Percentiles rank a stretch among this genome's conserved stretches.
Evolutionary conservation across 2,113 vertebrate species (phyloP).

Genomic region (Cephalopholis sonnerati): DNA sequence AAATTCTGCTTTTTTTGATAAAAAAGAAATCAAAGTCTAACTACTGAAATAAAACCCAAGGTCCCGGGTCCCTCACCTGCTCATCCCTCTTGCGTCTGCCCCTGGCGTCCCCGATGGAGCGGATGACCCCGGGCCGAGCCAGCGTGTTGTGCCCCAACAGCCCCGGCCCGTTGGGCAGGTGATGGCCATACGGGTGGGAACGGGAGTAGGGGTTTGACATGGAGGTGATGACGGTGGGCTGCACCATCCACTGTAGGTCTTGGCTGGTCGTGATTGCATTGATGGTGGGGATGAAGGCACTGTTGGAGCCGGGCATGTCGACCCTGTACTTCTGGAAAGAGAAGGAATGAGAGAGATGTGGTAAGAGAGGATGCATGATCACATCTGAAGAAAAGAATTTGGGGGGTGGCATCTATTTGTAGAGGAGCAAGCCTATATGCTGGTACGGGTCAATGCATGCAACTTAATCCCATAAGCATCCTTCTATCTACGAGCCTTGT

Average conservation of each 20-base stretch:
- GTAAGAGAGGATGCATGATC: neutral
- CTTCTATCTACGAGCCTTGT: neutral
- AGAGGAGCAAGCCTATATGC: neutral
- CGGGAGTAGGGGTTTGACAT: slow-evolving; percentile 97
- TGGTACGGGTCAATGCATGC: neutral
- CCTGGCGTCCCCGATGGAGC: slow-evolving; percentile 94
- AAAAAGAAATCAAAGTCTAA: neutral
- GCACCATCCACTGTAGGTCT: slow-evolving; percentile 99
- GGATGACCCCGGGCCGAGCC: slow-evolving; percentile 95
- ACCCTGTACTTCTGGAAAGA: slow-evolving; percentile 94
- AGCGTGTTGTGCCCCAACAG: slow-evolving; percentile 91
- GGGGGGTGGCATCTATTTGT: neutral
- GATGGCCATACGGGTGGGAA: slow-evolving; percentile 93
- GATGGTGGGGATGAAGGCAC: slow-evolving; percentile 98
- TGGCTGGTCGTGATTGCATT: slow-evolving; percentile 99
- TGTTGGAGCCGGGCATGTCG: slow-evolving; percentile 99
- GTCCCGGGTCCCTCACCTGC: slow-evolving; percentile 84
- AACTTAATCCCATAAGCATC: slow-evolving; percentile 25
- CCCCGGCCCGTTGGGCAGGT: slow-evolving; percentile 89
- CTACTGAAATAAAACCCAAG: neutral
- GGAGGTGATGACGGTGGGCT: slow-evolving; percentile 99
- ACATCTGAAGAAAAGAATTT: neutral
- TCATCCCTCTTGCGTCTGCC: slow-evolving; percentile 95
- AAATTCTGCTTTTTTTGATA: neutral
- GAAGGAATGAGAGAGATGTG: neutral